A percentile compares a stretch with the other conserved stretches of the same genome.
Evolutionary conservation across 2,113 vertebrate genomes (phyloP).

Genomic region (Pedetes capensis): DNA sequence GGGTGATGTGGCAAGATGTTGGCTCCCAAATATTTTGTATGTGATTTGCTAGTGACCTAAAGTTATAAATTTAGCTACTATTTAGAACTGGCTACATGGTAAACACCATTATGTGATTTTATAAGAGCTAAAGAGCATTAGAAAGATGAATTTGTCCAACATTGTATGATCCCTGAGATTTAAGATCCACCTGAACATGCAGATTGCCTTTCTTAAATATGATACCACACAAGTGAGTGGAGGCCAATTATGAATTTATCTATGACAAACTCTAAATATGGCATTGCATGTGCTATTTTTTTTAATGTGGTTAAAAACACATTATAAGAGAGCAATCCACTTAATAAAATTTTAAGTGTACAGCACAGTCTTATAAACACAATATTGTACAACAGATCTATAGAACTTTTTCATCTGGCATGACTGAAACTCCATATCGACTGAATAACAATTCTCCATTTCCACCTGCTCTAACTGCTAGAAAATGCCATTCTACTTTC

Average conservation of each 20-base stretch:
- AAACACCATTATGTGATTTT: not conserved
- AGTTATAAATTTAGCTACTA: not conserved
- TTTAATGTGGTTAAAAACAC: not conserved
- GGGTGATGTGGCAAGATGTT: not conserved
- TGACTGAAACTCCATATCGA: too few relatives aligned
- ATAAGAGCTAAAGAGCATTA: not conserved
- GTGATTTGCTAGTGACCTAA: not conserved
- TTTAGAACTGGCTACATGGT: not conserved
- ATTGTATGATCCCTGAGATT: not conserved
- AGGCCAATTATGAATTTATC: not conserved
- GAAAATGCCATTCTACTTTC: too few relatives aligned
- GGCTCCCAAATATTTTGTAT: not conserved
- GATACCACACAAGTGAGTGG: not conserved
- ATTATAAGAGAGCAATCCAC: not conserved
- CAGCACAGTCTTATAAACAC: not conserved
- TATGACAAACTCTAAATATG: not conserved
- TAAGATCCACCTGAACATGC: not conserved
- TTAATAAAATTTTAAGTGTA: not conserved
- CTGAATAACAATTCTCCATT: too few relatives aligned
- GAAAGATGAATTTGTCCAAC: not conserved
- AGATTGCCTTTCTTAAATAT: not conserved
- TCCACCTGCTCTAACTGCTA: not conserved
- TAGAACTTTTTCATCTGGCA: too few relatives aligned
- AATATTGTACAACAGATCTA: not conserved
- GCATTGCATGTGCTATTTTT: not conserved